Evolutionary conservation across 2,113 vertebrate species (phyloP), one percentile per base, ranked within the genome.

Genomic region (Spea bombifrons): DNA sequence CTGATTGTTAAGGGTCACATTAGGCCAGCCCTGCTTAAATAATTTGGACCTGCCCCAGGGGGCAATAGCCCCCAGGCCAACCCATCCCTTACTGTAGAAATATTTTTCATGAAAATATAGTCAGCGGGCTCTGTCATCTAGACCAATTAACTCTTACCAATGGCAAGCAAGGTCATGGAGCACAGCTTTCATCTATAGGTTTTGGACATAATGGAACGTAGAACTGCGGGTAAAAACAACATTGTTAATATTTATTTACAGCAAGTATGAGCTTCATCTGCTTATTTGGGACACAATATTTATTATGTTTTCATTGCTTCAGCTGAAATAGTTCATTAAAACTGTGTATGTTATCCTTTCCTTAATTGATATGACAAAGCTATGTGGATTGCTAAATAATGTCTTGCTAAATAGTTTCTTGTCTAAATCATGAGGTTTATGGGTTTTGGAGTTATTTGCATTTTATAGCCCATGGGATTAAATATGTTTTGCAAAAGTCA

Each of bases 401-500:
- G 77, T 63, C 46, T 13, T 67, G 67, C 75, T 79, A 66, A 79
- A 79, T 50, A 73, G 49, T 55, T 73, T 30, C 30, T 79, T 79
- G 70, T 79, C 77, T 79, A 79, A 79, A 73, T 73, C 50, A 66
- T 73, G 72, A 72, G 69, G 59, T 67, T 66, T 79, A 79, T 66
- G 70, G 77, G 65, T 72, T 73, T 43, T 43, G 46, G 61, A 15
- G 70, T 79, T 79, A 79, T 79, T 73, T 79, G 70, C 70, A 59
- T 67, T 73, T 79, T 79, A 79, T 79, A 73, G 70, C 77, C 77
- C 46, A 66, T 73, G 77, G 77, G 77, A 79, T 79, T 73, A 72
- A 57, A 71, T 73, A 73, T 15, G 46, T 63, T 73, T 57, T 50
- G 53, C 50, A 66, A 52, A 30, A 48, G 50, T 79, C 48, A 50